A percentile compares a stretch with the other conserved stretches of the same genome.
Evolutionary conservation across 1,140 invertebrate species (phyloP).

Genomic region (Argopecten irradians): DNA sequence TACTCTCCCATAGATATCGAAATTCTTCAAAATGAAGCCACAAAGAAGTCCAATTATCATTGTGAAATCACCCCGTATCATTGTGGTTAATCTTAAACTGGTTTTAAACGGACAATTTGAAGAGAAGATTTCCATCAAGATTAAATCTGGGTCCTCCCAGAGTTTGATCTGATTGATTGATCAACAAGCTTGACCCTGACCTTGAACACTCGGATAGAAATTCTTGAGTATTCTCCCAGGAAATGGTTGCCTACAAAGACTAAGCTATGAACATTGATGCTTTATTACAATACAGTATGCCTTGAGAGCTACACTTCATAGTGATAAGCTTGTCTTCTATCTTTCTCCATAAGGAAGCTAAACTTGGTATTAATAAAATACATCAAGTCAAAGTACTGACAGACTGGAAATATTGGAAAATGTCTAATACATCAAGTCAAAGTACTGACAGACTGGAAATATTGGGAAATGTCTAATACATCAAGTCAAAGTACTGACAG

Average conservation of each 20-base stretch:
- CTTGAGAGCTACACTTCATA: too few relatives aligned
- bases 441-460: too few relatives aligned
- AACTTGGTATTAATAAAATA: neutral
- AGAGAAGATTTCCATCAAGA: neutral
- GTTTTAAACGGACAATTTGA: conserved; percentile 17
- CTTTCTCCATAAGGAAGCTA: neutral
- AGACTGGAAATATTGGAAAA: neutral
- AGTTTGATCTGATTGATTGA: neutral
- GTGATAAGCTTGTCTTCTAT: neutral
- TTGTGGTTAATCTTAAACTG: neutral
- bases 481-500: too few relatives aligned
- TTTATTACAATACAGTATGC: too few relatives aligned
- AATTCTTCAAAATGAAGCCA: conserved; percentile 1
- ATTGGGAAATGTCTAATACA: too few relatives aligned
- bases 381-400: too few relatives aligned
- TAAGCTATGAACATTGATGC: neutral
- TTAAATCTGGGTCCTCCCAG: neutral
- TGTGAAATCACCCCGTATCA: neutral
- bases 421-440: too few relatives aligned
- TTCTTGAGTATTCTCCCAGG: neutral
- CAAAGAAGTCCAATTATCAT: neutral
- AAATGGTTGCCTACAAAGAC: neutral
- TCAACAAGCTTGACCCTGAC: neutral
- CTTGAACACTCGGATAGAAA: neutral
- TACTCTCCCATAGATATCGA: neutral